A percentile compares a stretch with the other conserved stretches of the same genome.
Evolutionary conservation across 2,113 vertebrate species (phyloP).

Genomic region (Perca fluviatilis): DNA sequence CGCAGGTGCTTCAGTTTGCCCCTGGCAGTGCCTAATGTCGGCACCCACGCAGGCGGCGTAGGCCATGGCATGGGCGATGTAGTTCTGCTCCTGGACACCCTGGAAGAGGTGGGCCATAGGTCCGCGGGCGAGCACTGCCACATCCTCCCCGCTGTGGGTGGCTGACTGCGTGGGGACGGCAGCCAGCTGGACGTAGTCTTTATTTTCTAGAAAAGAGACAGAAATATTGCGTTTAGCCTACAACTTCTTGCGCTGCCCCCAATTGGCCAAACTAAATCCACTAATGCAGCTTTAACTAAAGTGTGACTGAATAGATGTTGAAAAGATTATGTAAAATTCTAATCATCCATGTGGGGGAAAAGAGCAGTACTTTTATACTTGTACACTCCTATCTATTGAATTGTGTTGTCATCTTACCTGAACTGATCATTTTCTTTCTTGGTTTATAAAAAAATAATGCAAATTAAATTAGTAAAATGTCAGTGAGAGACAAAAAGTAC

Average conservation of each 20-base stretch:
- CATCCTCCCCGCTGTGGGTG: conserved; percentile 86
- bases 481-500: background rate
- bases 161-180: conserved; percentile 70
- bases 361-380: background rate
- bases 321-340: background rate
- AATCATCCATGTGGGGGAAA: background rate
- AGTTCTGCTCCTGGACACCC: conserved; percentile 85
- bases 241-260: background rate
- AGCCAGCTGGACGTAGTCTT: conserved; percentile 80
- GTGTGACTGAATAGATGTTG: background rate
- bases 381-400: background rate
- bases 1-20: background rate
- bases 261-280: background rate
- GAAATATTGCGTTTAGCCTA: background rate
- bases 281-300: background rate
- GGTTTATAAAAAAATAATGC: background rate
- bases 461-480: conserved; percentile 29
- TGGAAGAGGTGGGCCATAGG: conserved; percentile 86
- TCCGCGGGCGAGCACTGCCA: conserved; percentile 78
- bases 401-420: background rate
- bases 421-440: background rate
- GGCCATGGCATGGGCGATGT: conserved; percentile 84
- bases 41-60: conserved; percentile 82
- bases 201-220: conserved; percentile 62
- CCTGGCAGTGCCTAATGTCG: conserved; percentile 79